These are phyloP conservation scores for Eutrigla gurnardus DNA, from an alignment of 2,797 vertebrate species.

Conservation along the genomic window DNA sequence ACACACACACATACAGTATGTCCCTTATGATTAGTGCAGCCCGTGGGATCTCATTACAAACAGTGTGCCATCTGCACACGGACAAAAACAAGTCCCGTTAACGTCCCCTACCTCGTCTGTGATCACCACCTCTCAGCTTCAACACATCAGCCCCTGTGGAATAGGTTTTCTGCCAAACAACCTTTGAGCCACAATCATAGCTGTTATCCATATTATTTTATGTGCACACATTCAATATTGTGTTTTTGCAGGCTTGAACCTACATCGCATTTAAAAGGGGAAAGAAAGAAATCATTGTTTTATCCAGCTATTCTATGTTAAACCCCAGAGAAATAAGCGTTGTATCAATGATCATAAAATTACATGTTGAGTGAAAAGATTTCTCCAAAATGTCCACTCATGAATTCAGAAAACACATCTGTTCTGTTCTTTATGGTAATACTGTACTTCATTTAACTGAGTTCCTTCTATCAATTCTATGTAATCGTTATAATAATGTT, in stretches of 20 bases:
- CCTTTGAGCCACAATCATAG: neutral
- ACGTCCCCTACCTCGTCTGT: slow-evolving; percentile 1
- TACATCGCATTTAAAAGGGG: neutral
- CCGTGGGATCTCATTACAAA: slow-evolving; percentile 64
- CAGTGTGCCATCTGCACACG: slow-evolving; percentile 52
- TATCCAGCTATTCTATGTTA: neutral
- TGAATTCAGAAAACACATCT: neutral
- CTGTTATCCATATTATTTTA: neutral
- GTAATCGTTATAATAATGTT: too few species aligned
- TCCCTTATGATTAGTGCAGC: slow-evolving; percentile 49
- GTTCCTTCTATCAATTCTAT: too few species aligned
- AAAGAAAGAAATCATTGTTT: neutral
- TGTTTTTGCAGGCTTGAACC: too few species aligned
- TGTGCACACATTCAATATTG: neutral
- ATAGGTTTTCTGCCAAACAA: neutral
- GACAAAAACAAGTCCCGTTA: slow-evolving; percentile 60
- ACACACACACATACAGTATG: slow-evolving; percentile 16
- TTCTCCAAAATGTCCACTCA: neutral
- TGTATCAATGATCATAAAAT: neutral
- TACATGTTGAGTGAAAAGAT: neutral
- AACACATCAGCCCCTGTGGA: neutral
- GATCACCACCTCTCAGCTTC: slow-evolving; percentile 22
- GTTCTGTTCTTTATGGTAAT: neutral
- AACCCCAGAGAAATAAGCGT: neutral
- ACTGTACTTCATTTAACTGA: too few species aligned